A percentile compares a stretch with the other conserved stretches of the same genome.
These are phyloP conservation scores for Xiphias gladius DNA, from an alignment of 2,113 vertebrate genomes.

Conservation along the genomic window DNA sequence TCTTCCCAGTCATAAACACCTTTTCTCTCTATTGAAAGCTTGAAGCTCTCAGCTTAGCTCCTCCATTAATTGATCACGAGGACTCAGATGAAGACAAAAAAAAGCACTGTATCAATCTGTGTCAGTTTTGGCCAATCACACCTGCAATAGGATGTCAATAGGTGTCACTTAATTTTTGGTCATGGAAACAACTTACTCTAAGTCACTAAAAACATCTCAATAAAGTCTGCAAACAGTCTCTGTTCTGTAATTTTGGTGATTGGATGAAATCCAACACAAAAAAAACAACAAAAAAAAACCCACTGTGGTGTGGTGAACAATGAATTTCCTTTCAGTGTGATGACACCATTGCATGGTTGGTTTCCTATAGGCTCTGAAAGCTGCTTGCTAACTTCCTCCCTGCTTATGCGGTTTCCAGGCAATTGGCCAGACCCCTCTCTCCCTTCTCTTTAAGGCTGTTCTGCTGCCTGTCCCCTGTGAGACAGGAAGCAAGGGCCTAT, in stretches of 20 bases:
- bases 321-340: constrained; percentile 57
- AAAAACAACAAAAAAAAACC: background rate
- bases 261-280: constrained; percentile 26
- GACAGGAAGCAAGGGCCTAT: constrained; percentile 78
- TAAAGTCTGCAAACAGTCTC: constrained; percentile 18
- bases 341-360: constrained; percentile 26
- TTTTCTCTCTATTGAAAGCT: background rate
- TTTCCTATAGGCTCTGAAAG: constrained; percentile 27
- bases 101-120: background rate
- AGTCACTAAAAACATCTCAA: constrained; percentile 34
- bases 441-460: constrained; percentile 25
- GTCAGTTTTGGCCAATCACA: constrained; percentile 9
- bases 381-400: constrained; percentile 53
- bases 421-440: constrained; percentile 26
- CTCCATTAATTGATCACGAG: background rate
- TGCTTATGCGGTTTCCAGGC: constrained; percentile 68
- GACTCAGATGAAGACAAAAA: constrained; percentile 14
- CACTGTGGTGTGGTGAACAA: constrained; percentile 43
- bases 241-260: constrained; percentile 29
- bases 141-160: background rate
- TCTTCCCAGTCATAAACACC: background rate
- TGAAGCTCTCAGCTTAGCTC: background rate
- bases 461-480: constrained; percentile 78
- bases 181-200: background rate
- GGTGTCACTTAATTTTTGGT: constrained; percentile 22